A percentile compares a stretch with the other conserved stretches of the same genome.
Conservation (phyloP, 2,797 vertebrate genomes). For the Diplodus puntazzo region DNA sequence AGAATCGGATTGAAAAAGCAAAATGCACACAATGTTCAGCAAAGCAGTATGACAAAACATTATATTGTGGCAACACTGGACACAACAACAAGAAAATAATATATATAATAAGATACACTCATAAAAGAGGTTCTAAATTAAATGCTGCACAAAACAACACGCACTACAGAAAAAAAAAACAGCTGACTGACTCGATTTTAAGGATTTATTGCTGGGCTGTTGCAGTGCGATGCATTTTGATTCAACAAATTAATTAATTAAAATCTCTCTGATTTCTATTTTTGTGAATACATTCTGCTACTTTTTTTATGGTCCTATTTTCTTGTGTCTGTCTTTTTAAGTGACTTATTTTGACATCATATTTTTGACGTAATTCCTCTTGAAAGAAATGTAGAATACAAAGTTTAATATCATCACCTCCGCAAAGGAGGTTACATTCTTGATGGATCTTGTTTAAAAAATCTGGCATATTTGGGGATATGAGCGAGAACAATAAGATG, state of each 20-base stretch:
- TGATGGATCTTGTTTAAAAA: too few species aligned
- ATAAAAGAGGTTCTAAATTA: neutral
- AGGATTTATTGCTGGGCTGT: neutral
- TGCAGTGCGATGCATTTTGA: neutral
- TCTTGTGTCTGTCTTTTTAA: neutral
- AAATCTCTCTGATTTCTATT: neutral
- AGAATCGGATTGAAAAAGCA: neutral
- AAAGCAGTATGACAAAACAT: neutral
- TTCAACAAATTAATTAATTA: neutral
- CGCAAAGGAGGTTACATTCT: too few species aligned
- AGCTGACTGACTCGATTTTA: neutral
- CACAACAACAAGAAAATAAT: constrained; percentile 4
- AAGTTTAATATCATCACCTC: neutral
- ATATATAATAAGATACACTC: neutral
- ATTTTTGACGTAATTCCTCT: neutral
- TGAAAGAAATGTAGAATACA: neutral
- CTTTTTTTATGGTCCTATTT: neutral
- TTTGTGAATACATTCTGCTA: neutral
- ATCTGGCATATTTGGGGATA: too few species aligned
- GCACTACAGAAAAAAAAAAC: neutral
- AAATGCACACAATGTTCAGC: neutral
- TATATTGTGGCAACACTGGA: neutral
- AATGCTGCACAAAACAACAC: neutral
- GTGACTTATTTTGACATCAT: neutral
- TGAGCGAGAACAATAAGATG: too few species aligned